phyloP scores from a whole-genome alignment of 2,888 invertebrate genomes.

The Xestia sexstrigata region DNA sequence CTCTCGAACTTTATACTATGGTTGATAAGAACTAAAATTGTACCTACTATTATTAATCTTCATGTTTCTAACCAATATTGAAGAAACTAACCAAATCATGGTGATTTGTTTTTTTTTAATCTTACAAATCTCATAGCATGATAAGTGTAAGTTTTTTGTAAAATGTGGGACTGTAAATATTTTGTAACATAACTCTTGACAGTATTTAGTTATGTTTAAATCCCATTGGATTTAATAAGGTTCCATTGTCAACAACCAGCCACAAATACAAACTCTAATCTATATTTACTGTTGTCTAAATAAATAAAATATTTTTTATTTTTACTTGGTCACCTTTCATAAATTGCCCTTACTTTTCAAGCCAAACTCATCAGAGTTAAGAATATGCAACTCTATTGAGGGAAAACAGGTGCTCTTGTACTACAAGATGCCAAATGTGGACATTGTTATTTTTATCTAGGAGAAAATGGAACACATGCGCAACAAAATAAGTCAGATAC shows the following conservation, averaged over 20 bases:
- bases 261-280: not conserved
- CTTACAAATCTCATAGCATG: not conserved
- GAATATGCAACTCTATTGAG: not conserved
- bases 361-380: not conserved
- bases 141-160: no score
- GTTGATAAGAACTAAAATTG: constrained; percentile 23
- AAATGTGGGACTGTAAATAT: not conserved
- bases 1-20: not conserved
- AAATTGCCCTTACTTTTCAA: not conserved
- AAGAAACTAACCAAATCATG: not conserved
- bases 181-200: not conserved
- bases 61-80: not conserved
- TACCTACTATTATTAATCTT: not conserved
- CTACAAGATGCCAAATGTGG: not conserved
- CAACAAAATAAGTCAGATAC: not conserved
- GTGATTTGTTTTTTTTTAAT: not conserved
- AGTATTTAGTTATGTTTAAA: not conserved
- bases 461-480: not conserved
- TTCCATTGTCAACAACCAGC: not conserved
- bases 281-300: not conserved
- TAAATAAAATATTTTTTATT: not conserved
- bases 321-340: not conserved
- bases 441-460: constrained; percentile 17
- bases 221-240: not conserved
- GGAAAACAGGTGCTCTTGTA: not conserved